Conservation (phyloP, 2,113 vertebrate species). For the Cryptotis parvus region DNA sequence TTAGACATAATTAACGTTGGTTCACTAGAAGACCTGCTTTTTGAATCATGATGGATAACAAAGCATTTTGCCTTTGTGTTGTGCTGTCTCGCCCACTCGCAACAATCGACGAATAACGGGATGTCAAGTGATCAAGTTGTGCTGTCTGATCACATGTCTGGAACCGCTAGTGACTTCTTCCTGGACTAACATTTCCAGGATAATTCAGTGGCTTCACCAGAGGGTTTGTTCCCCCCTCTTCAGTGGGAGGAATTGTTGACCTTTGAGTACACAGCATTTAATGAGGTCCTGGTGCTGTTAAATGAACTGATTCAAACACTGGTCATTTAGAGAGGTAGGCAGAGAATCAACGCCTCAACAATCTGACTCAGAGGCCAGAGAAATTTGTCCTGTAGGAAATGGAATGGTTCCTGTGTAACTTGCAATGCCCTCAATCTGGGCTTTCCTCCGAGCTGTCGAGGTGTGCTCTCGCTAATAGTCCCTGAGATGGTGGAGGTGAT, state of each 20-base stretch:
- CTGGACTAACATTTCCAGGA: slow-evolving; percentile 19
- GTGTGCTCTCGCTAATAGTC: not conserved
- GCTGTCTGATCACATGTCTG: rapidly evolving
- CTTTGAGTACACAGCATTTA: slow-evolving; percentile 43
- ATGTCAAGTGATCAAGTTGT: too few species aligned
- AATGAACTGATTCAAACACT: not conserved
- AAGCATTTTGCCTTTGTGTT: not conserved
- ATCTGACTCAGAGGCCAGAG: not conserved
- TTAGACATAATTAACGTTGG: too few species aligned
- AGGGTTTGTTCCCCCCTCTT: not conserved
- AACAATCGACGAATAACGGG: too few species aligned
- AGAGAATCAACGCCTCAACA: not conserved
- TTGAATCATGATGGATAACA: not conserved
- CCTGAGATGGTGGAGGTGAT: slow-evolving; percentile 7
- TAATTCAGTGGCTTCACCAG: not conserved
- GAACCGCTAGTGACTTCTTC: not conserved
- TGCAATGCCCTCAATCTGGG: not conserved
- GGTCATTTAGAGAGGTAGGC: not conserved
- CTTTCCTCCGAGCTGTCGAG: not conserved
- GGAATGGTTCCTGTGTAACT: not conserved
- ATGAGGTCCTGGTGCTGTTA: slow-evolving; percentile 3
- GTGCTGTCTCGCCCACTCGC: too few species aligned
- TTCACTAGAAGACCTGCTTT: not conserved
- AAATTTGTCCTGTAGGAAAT: not conserved
- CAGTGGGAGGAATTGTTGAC: slow-evolving; percentile 32